Evolutionary conservation across 2,888 invertebrate genomes (phyloP), one percentile per base, ranked within the genome.

Genomic region (Aphidius colemani): DNA sequence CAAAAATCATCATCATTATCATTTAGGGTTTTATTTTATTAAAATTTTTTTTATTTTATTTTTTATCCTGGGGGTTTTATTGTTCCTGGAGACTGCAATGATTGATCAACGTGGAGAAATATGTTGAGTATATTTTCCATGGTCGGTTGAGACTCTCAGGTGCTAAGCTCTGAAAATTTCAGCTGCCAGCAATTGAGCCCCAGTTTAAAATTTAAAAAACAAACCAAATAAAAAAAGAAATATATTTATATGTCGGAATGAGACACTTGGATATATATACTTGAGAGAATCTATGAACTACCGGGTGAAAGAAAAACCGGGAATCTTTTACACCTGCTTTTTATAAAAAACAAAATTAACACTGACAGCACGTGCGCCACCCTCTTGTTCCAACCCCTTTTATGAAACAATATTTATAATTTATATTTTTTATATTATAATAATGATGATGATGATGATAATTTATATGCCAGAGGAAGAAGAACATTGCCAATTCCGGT

Each of bases 251-350:
- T 30, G 30, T 30, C 30, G 5, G 30, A 30, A 30, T 30, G 5
- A 30, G 30, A 30, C 30, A 30, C 30, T 30, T 30, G 30, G 13
- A 18, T 59, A 50, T 64, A 69, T 66, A 69, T 68, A 67, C 65
- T 66, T 68, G 65, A 71, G 30, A 30, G 72, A 75, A 73, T 74
- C 74, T 71, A 71, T 69, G 68, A 67, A 71, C 75, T 77, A 75
- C 74, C 75, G 75, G 74, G 74, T 75, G 75, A 72, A 69, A 69
- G 70, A 68, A 70, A 56, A 61, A 68, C 67, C 68, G 69, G 72
- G 74, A 70, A 62, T 69, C 67, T 69, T 66, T 77, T 74, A 76
- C 75, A 76, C 77, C 78, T 74, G 78, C 76, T 75, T 75, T 46
- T 69, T 67, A 70, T 67, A 7, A 48, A 48, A 11, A 7, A 48